Percentiles rank a stretch among this genome's conserved stretches.
Evolutionary conservation across 2,113 vertebrate genomes (phyloP).

Genomic region (Vanacampus margaritifer): DNA sequence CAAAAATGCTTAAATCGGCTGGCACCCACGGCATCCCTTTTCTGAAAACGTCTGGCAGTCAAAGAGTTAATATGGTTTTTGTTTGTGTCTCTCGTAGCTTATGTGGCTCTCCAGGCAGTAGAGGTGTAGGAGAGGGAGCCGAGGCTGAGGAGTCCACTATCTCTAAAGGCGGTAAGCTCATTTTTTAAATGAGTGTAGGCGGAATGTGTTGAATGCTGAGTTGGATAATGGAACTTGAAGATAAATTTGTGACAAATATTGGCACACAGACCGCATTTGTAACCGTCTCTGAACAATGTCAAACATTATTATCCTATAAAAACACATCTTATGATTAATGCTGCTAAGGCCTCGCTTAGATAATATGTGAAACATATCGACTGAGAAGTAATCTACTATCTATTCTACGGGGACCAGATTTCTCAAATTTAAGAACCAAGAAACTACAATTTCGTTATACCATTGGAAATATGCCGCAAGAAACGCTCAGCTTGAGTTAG

Average conservation of each 20-base stretch:
- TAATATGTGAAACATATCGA: too few species aligned
- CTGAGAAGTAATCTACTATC: too few species aligned
- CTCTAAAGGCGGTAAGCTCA: slow-evolving; percentile 62
- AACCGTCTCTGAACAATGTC: neutral
- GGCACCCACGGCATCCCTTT: too few species aligned
- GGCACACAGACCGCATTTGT: neutral
- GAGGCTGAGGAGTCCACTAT: slow-evolving; percentile 68
- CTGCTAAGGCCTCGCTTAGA: too few species aligned
- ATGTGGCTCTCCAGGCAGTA: slow-evolving; percentile 47
- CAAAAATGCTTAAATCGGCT: too few species aligned
- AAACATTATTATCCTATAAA: neutral
- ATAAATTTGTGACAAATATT: neutral
- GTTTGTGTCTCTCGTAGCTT: slow-evolving; percentile 33
- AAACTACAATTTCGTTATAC: too few species aligned
- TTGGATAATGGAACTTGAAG: neutral
- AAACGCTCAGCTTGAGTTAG: too few species aligned
- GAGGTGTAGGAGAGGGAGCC: slow-evolving; percentile 69
- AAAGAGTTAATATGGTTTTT: neutral
- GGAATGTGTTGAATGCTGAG: neutral
- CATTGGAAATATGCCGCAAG: too few species aligned
- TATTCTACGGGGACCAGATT: too few species aligned
- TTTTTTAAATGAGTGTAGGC: neutral
- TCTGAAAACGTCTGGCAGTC: too few species aligned
- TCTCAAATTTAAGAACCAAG: too few species aligned
- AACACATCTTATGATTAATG: neutral